phyloP scores from a whole-genome alignment of 2,888 invertebrate genomes.

The Eupithecia subumbrata region DNA sequence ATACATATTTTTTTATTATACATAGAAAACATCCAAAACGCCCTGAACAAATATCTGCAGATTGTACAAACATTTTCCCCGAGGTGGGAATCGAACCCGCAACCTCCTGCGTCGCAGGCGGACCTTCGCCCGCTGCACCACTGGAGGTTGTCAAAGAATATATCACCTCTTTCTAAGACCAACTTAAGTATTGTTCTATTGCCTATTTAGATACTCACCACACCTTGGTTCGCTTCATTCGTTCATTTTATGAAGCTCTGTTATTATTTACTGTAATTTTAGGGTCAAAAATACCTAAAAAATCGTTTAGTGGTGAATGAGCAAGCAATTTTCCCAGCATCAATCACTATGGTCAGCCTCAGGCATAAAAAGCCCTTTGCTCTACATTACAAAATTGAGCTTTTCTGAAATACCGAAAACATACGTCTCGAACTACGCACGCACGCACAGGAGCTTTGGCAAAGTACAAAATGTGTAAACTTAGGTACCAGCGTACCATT shows the following conservation, averaged over 20 bases:
- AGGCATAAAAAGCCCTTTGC: not conserved
- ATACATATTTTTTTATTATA: too few species aligned
- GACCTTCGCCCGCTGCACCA: too few species aligned
- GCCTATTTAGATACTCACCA: not conserved
- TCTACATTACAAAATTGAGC: not conserved
- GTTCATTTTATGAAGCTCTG: not conserved
- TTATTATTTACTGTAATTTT: not conserved
- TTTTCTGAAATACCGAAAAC: not conserved
- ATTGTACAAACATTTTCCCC: too few species aligned
- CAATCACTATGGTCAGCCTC: not conserved
- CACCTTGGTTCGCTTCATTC: not conserved
- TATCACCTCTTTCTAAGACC: not conserved
- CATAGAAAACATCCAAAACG: too few species aligned
- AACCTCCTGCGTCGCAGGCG: too few species aligned
- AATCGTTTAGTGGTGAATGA: not conserved
- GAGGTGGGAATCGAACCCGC: too few species aligned
- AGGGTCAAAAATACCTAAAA: not conserved
- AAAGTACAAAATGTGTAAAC: not conserved
- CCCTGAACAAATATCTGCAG: too few species aligned
- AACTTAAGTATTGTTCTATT: not conserved
- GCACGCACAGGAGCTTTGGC: not conserved
- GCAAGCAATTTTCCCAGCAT: not conserved
- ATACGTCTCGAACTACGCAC: not conserved
- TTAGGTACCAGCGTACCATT: slow-evolving; percentile 27
- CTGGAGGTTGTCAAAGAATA: too few species aligned